Conservation (phyloP, 2,797 vertebrate genomes). For the Holocentrus rufus region DNA sequence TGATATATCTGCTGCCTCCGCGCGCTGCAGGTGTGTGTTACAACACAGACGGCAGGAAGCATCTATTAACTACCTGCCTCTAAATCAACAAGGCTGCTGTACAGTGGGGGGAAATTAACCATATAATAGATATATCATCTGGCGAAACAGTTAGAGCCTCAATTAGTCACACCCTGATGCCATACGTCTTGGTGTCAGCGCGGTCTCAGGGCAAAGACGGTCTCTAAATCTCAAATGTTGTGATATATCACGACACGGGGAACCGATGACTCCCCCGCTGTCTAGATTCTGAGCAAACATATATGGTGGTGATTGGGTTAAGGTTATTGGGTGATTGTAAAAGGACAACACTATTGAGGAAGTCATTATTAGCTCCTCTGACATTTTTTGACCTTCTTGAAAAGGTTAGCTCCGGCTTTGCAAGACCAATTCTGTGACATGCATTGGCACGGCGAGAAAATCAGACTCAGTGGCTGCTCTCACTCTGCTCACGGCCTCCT, state of each 20-base stretch:
- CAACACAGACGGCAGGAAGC: conserved; percentile 36
- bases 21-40: conserved; percentile 38
- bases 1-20: conserved; percentile 43
- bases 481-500: not conserved
- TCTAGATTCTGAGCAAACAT: conserved; percentile 20
- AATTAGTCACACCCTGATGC: not conserved
- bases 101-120: not conserved
- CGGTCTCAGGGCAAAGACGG: not conserved
- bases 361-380: not conserved
- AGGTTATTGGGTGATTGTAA: conserved; percentile 12
- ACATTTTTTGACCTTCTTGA: not conserved
- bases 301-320: no score
- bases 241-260: not conserved
- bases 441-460: conserved; percentile 16
- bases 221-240: conserved; percentile 1
- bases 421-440: conserved; percentile 4
- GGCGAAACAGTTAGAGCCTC: not conserved
- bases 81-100: not conserved
- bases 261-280: not conserved
- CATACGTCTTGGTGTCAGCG: conserved; percentile 19
- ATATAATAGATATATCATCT: not conserved
- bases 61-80: conserved; percentile 32
- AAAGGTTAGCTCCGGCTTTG: conserved; percentile 17
- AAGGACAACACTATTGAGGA: not conserved
- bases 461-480: conserved; percentile 14